Evolutionary conservation across 1,140 invertebrate species (phyloP).

Genomic region (Sminthurides bifidus): DNA sequence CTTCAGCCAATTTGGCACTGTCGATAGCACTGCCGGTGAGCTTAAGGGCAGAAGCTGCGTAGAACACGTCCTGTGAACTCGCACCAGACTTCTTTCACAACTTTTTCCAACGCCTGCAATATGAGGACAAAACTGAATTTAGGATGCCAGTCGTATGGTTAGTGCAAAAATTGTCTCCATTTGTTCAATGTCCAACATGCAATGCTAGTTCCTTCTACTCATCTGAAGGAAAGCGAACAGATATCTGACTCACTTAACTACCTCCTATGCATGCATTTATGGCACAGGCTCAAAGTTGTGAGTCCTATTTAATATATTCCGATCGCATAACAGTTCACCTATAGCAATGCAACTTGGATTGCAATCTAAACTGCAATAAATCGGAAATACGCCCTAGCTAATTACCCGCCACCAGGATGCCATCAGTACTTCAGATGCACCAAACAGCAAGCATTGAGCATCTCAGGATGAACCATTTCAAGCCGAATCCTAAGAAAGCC

Average conservation of each 20-base stretch:
- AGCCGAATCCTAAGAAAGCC: no score
- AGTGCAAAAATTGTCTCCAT: neutral
- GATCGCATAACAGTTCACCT: slow-evolving; percentile 1
- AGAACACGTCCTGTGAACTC: slow-evolving; percentile 20
- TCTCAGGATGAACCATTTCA: no score
- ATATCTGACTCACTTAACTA: neutral
- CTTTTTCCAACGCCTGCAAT: slow-evolving; percentile 19
- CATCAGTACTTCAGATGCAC: no score
- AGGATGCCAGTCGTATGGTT: neutral
- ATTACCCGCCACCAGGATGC: no score
- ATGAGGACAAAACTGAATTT: neutral
- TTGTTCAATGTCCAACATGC: neutral
- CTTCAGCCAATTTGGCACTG: slow-evolving; percentile 19
- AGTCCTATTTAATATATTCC: neutral
- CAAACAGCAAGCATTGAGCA: no score
- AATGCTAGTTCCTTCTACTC: neutral
- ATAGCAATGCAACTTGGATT: neutral
- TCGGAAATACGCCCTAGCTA: neutral
- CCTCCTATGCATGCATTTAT: neutral
- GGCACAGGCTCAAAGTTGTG: no score
- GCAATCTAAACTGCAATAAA: slow-evolving; percentile 1
- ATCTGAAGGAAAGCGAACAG: neutral
- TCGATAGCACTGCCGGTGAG: slow-evolving; percentile 13
- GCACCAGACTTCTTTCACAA: slow-evolving; percentile 23
- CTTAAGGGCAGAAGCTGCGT: slow-evolving; percentile 20